Base-by-base conservation (phyloP, 2,113 vertebrate genomes). In the Diadophis punctatus region DNA sequence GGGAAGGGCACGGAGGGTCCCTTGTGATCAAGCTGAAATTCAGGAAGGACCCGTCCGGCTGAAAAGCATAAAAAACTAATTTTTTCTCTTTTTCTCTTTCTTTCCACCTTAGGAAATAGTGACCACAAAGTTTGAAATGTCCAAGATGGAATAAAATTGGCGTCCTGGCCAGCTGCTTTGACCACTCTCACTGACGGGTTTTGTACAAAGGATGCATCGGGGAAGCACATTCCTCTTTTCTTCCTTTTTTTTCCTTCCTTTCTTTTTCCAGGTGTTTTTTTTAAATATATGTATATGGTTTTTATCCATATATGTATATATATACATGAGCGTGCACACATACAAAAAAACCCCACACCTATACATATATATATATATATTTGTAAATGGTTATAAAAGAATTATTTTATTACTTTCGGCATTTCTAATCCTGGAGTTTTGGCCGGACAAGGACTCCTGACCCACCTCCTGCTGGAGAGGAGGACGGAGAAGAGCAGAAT, bases 101-200 rank as follows among this genome's bases (percentile, higher is more conserved):
- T 4, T 27, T 39, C 11, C 91, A 7, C 92, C 91, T 22, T 95
- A 98, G 98, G 98, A 98, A 96, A 97, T 94, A 25, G 95, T 97
- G 96, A 97, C 97, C 0, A 98, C 98, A 0, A 97, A 98, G 91
- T 98, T 98, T 87, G 98, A 98, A 96, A 98, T 98, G 97, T 98
- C 98, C 86, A 98, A 98, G 96, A 98, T 98, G 98, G 98, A 98
- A 93, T 98, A 89, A 97, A 87, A 12, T 0, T 1, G 14, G 10
- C 34, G 7, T 14, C 27, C 10, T 46, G 56, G 55, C 53, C 20
- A 1, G 27, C 0, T 9, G 11, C 30, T 90, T 39, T 11, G 0
- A 30, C 23, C 43, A 0, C 14, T 1, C 23, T 27, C 9, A 9
- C 25, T 25, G 30, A 39, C 39, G 87, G 88, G 74, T 86, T 89